Base-by-base conservation (phyloP, 2,888 invertebrate genomes). In the Cosmia pyralina region DNA sequence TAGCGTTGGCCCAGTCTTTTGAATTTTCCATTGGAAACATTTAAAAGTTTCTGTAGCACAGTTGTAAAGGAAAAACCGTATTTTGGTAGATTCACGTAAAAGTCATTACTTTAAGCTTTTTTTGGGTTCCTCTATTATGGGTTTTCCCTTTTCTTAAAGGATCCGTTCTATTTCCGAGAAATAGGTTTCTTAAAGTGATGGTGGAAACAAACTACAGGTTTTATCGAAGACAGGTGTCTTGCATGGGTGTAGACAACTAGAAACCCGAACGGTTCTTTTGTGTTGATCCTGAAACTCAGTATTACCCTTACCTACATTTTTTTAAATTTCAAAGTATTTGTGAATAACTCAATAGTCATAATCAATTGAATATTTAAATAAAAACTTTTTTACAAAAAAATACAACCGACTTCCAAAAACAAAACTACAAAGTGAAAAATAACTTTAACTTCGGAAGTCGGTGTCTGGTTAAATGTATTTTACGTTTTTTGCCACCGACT, bases 21-120 rank as follows among this genome's bases (percentile, higher is more conserved):
- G 34, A n/a, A 44, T 58, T 50, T 22, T 19, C 10, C 11, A 13
- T 60, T 60, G 41, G 65, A 70, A 41, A 48, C 50, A 59, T 75
- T 53, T 41, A 41, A 70, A 67, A 60, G 34, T 69, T 63, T 69
- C 38, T 34, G 15, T 44, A 57, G 1, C 19, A 8, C 17, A 57
- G 52, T 68, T 72, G 64, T 60, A 67, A 75, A 68, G 15, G 64
- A 55, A 69, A 75, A 75, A 38, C 44, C 53, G 67, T 74, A 70
- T 48, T 83, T 64, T 58, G 50, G 46, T 22, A 70, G 62, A 78
- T 75, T 58, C 72, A 81, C 75, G 75, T 78, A 75, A 83, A 82
- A 75, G 74, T 81, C 81, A 83, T 83, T 81, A 83, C 83, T 72
- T 81, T 81, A 81, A 83, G 72, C 81, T 81, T 75, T 75, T 72